phyloP scores from a whole-genome alignment of 2,888 invertebrate genomes.

The Dilophus febrilis region DNA sequence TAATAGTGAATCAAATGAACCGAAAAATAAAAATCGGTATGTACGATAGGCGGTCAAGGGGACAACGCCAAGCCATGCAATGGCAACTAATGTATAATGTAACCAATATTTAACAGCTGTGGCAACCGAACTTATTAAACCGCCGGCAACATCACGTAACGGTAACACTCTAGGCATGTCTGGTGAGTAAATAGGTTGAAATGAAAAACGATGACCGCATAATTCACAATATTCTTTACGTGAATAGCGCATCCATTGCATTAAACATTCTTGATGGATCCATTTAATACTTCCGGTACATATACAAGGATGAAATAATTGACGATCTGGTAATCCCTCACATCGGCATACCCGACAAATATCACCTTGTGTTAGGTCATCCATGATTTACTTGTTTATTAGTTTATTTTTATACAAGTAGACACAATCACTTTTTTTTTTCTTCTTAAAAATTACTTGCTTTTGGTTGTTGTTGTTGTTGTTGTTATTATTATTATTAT shows the following conservation, averaged over 20 bases:
- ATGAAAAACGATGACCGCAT: conserved; percentile 93
- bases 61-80: conserved; percentile 95
- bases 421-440: too few relatives aligned
- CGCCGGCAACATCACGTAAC: conserved; percentile 78
- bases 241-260: conserved; percentile 98
- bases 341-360: conserved; percentile 97
- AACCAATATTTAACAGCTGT: conserved; percentile 93
- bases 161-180: conserved; percentile 99
- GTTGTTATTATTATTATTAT: too few relatives aligned
- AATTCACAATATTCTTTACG: conserved; percentile 97
- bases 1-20: conserved; percentile 69
- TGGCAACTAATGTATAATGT: conserved; percentile 89
- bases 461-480: too few relatives aligned
- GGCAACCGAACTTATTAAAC: conserved; percentile 72
- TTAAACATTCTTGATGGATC: conserved; percentile 95
- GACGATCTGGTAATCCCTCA: conserved; percentile 80
- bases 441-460: too few relatives aligned
- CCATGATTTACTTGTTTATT: too few relatives aligned
- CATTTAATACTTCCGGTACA: conserved; percentile 99
- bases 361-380: conserved; percentile 42
- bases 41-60: conserved; percentile 93
- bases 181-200: conserved; percentile 98
- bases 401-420: too few relatives aligned
- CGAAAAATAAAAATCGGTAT: conserved; percentile 82
- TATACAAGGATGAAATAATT: conserved; percentile 94